Percentiles rank a stretch among this genome's conserved stretches.
Conservation (phyloP, 2,888 invertebrate genomes). For the Drosophila neoperkinsi region DNA sequence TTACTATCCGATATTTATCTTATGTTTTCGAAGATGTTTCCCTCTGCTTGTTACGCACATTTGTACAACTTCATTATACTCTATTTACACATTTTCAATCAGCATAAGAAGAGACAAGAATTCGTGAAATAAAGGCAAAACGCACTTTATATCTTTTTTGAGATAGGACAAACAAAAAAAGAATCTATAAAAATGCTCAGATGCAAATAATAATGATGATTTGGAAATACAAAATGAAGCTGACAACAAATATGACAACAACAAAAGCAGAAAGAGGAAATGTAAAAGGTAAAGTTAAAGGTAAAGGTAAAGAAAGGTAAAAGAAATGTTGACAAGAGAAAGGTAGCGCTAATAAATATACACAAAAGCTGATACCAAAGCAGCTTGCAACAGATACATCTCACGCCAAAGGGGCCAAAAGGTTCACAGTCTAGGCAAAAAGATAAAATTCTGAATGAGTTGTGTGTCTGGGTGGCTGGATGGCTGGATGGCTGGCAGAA, state of each 20-base stretch:
- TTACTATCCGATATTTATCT: neutral
- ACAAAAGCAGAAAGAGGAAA: constrained; percentile 6
- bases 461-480: neutral
- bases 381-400: constrained; percentile 55
- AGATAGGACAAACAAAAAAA: neutral
- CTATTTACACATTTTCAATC: neutral
- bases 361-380: constrained; percentile 64
- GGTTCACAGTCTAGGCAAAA: constrained; percentile 38
- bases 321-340: constrained; percentile 61
- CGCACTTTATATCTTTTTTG: constrained; percentile 49
- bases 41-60: neutral
- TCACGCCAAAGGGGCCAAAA: constrained; percentile 34
- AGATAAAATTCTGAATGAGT: constrained; percentile 48
- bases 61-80: neutral
- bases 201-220: constrained; percentile 80
- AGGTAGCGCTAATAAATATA: constrained; percentile 76
- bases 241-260: constrained; percentile 34
- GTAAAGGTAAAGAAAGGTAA: constrained; percentile 40
- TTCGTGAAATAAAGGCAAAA: constrained; percentile 30
- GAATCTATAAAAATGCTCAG: constrained; percentile 53
- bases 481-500: neutral
- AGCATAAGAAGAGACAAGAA: constrained; percentile 7
- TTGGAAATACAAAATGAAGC: constrained; percentile 73
- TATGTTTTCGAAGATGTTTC: neutral
- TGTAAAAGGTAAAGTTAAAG: neutral